Percentiles rank a stretch among this genome's conserved stretches.
Evolutionary conservation across 2,113 vertebrate species (phyloP).

Genomic region (Peromyscus californicus): DNA sequence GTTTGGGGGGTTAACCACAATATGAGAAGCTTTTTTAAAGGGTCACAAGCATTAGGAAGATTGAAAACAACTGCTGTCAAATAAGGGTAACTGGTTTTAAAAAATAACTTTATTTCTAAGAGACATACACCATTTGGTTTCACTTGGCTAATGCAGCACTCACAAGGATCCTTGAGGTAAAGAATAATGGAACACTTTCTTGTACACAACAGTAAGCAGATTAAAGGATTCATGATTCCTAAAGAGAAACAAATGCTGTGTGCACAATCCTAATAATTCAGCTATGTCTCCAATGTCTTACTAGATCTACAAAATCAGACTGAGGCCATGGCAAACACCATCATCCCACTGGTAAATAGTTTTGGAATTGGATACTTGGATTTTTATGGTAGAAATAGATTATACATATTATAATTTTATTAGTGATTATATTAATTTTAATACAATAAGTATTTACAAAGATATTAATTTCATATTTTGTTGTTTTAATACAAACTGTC

Average conservation of each 20-base stretch:
- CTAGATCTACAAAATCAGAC: not conserved
- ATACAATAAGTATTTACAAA: not conserved
- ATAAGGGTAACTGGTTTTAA: not conserved
- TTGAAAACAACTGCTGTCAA: not conserved
- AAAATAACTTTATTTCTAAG: not conserved
- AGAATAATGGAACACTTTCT: not conserved
- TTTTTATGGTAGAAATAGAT: not conserved
- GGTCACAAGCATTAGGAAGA: not conserved
- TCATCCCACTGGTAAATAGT: not conserved
- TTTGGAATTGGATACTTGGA: not conserved
- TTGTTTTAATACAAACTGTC: not conserved
- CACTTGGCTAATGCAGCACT: not conserved
- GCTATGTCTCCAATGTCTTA: not conserved
- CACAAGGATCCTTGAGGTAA: not conserved
- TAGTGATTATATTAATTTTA: not conserved
- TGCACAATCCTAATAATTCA: not conserved
- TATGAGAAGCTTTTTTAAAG: not conserved
- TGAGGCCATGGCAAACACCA: not conserved
- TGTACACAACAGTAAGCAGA: not conserved
- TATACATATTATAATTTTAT: not conserved
- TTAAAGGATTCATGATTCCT: not conserved
- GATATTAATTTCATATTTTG: not conserved
- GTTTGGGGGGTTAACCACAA: not conserved
- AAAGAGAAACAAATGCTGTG: not conserved
- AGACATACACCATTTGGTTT: not conserved